These are phyloP conservation scores for Corythornis vintsioides DNA, from an alignment of 2,113 vertebrate species.

Conservation along the genomic window DNA sequence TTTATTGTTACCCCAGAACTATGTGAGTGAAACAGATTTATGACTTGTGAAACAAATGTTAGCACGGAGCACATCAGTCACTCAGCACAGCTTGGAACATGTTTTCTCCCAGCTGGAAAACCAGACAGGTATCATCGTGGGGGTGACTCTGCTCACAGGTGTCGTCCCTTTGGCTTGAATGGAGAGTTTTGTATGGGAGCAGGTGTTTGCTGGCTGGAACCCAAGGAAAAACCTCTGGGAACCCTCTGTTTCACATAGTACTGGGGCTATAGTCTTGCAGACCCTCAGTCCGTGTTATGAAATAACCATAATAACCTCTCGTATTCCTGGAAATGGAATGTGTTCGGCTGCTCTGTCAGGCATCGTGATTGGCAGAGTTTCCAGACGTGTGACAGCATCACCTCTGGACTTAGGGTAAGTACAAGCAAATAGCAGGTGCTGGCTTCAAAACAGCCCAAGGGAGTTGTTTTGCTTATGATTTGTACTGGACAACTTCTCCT, in stretches of 20 bases:
- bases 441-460: background rate
- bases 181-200: background rate
- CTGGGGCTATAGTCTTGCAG: background rate
- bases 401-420: background rate
- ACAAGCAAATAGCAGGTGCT: background rate
- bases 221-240: background rate
- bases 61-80: background rate
- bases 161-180: background rate
- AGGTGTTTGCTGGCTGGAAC: background rate
- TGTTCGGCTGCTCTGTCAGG: background rate
- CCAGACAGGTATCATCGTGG: background rate
- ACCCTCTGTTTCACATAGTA: background rate
- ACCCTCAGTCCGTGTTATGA: background rate
- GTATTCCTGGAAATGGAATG: background rate
- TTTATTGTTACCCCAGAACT: background rate
- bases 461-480: background rate
- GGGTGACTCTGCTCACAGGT: background rate
- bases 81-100: background rate
- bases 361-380: background rate
- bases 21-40: background rate
- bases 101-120: background rate
- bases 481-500: background rate
- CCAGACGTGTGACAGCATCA: background rate
- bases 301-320: background rate
- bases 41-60: background rate